A percentile compares a stretch with the other conserved stretches of the same genome.
These are phyloP conservation scores for Eptesicus fuscus DNA, from an alignment of 2,113 vertebrate species.

Conservation along the genomic window DNA sequence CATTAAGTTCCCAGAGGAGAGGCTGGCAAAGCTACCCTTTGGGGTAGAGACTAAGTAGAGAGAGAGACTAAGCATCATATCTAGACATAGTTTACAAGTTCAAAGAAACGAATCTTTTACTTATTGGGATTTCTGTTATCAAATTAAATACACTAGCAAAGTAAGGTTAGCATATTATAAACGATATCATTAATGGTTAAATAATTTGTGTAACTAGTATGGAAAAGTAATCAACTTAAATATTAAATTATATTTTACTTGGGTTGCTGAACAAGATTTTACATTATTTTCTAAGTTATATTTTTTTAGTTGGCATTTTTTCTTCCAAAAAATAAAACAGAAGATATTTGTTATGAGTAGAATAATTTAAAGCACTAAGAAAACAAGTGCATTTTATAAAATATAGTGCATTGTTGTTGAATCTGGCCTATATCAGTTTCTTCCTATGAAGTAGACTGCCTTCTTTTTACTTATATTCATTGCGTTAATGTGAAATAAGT, in stretches of 20 bases:
- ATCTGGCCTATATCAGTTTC: not conserved
- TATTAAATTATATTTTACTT: not conserved
- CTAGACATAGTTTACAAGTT: not conserved
- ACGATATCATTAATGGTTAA: not conserved
- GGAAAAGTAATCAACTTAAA: not conserved
- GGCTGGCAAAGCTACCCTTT: rapidly evolving
- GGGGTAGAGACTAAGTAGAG: not conserved
- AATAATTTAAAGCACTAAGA: not conserved
- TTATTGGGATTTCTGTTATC: not conserved
- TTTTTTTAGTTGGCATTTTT: not conserved
- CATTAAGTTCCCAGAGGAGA: not conserved
- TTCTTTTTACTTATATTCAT: not conserved
- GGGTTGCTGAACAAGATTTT: not conserved
- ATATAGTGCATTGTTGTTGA: not conserved
- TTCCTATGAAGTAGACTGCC: not conserved
- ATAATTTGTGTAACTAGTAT: not conserved
- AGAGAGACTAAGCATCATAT: not conserved
- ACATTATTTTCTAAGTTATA: not conserved
- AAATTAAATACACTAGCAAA: not conserved
- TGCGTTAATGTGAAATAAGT: not conserved
- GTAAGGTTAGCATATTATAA: not conserved
- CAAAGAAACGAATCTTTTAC: not conserved
- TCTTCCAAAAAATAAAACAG: not conserved
- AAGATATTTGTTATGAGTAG: not conserved
- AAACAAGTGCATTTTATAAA: not conserved